Evolutionary conservation across 2,888 invertebrate genomes (phyloP).

Genomic region (Oscheius sp.): DNA sequence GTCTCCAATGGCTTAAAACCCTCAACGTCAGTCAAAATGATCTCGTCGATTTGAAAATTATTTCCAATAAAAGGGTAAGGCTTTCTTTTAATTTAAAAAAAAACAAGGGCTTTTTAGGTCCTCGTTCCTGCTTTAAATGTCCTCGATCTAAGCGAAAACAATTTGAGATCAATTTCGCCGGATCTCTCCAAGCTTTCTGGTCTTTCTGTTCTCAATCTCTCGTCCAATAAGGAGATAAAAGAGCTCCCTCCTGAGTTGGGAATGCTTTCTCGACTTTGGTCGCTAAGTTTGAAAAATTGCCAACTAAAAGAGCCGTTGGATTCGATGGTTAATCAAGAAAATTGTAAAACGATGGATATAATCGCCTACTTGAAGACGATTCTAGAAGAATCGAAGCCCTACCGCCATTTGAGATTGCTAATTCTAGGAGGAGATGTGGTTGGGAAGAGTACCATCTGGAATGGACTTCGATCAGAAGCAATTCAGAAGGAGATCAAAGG

Average conservation of each 20-base stretch:
- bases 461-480: conserved; percentile 42
- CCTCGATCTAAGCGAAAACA: conserved; percentile 91
- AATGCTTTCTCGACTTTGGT: conserved; percentile 80
- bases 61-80: conserved; percentile 9
- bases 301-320: conserved; percentile 81
- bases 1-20: conserved; percentile 83
- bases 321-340: conserved; percentile 87
- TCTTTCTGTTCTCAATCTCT: conserved; percentile 91
- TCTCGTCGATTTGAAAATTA: conserved; percentile 77
- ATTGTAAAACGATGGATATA: conserved; percentile 91
- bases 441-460: conserved; percentile 76
- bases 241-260: conserved; percentile 91
- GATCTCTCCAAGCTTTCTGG: conserved; percentile 85
- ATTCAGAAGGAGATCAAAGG: conserved; percentile 35
- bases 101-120: conserved; percentile 7
- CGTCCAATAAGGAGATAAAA: conserved; percentile 77
- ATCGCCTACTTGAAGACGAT: conserved; percentile 87
- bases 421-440: conserved; percentile 77
- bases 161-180: conserved; percentile 80
- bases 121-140: conserved; percentile 85
- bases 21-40: conserved; percentile 86
- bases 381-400: conserved; percentile 81
- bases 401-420: conserved; percentile 88
- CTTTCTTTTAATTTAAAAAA: background rate
- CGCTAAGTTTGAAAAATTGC: conserved; percentile 89